phyloP scores from a whole-genome alignment of 2,113 vertebrate species.

The Callipepla squamata region DNA sequence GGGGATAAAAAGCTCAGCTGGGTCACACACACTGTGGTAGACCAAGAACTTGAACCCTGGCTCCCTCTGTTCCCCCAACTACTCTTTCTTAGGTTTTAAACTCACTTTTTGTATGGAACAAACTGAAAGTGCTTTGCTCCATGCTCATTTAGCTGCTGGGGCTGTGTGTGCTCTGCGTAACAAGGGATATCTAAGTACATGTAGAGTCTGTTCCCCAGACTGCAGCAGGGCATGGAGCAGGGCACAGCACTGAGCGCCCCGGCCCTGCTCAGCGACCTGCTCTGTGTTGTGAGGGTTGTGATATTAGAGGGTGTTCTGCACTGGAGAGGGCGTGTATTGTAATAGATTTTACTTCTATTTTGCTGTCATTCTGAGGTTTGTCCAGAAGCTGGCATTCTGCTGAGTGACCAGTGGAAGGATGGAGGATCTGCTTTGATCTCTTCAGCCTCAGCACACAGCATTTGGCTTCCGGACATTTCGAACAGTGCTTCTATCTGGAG shows the following conservation, averaged over 20 bases:
- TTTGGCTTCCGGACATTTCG: not conserved
- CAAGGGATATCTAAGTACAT: accelerated
- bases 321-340: not conserved
- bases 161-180: not conserved
- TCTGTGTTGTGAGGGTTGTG: accelerated
- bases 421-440: not conserved
- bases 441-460: not conserved
- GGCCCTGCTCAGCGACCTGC: not conserved
- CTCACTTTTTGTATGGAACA: not conserved
- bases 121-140: not conserved
- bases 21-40: not conserved
- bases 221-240: not conserved
- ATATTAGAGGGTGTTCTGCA: accelerated
- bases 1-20: not conserved
- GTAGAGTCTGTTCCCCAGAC: too few relatives aligned
- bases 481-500: not conserved
- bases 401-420: not conserved
- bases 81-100: not conserved
- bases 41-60: constrained; percentile 28
- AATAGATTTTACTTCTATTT: not conserved
- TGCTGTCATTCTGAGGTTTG: not conserved
- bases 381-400: not conserved
- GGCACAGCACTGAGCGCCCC: not conserved
- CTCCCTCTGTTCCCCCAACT: not conserved
- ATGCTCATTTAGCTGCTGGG: accelerated